A percentile compares a stretch with the other conserved stretches of the same genome.
phyloP scores from a whole-genome alignment of 2,888 invertebrate species.

The Lasioglossum leucozonium region DNA sequence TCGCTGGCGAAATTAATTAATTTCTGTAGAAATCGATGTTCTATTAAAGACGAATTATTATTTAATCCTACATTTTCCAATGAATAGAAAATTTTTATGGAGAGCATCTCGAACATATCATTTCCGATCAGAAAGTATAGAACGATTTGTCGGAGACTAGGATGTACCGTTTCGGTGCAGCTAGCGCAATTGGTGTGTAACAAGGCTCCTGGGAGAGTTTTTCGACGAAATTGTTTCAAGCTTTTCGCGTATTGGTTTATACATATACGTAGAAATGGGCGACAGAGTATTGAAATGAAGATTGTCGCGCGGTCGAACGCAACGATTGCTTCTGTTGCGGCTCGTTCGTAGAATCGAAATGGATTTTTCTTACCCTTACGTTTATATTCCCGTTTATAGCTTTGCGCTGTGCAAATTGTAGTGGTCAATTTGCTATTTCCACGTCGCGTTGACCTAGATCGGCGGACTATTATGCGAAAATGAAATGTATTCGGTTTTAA shows the following conservation, averaged over 20 bases:
- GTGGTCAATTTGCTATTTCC: neutral
- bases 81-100: no score
- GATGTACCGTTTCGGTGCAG: no score
- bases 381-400: neutral
- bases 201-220: neutral
- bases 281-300: neutral
- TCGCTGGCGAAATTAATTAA: no score
- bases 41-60: no score
- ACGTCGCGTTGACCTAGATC: neutral
- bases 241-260: neutral
- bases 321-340: neutral
- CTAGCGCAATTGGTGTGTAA: no score
- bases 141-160: no score
- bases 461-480: neutral
- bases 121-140: no score
- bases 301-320: neutral
- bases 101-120: no score
- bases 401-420: neutral
- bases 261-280: neutral
- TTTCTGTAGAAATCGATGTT: no score
- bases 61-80: no score
- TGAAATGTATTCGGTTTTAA: neutral
- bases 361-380: neutral
- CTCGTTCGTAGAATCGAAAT: neutral
- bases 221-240: neutral